Evolutionary conservation across 2,113 vertebrate species (phyloP).

Genomic region (Eonycteris spelaea): DNA sequence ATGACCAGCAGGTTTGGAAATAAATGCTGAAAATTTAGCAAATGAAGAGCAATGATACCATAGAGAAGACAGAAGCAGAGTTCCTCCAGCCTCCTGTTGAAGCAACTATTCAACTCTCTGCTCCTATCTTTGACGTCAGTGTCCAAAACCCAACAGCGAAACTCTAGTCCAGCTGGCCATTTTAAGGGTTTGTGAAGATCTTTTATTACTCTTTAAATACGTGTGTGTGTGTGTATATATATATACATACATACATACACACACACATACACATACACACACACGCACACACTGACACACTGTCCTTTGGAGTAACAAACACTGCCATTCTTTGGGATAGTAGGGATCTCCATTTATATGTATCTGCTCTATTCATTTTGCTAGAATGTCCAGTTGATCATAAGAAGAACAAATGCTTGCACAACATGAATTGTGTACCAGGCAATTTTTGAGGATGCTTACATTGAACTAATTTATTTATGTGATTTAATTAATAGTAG

Average conservation of each 20-base stretch:
- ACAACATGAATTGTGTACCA: neutral
- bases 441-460: neutral
- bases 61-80: neutral
- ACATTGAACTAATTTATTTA: neutral
- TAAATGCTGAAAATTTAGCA: neutral
- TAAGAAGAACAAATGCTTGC: neutral
- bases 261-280: no score
- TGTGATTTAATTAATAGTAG: neutral
- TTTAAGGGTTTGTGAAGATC: neutral
- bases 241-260: no score
- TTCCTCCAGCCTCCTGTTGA: neutral
- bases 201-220: neutral
- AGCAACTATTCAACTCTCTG: neutral
- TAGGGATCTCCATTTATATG: neutral
- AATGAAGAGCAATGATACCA: neutral
- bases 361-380: neutral
- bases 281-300: neutral
- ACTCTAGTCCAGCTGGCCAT: neutral
- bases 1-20: neutral
- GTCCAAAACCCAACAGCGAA: neutral
- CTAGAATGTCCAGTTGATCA: neutral
- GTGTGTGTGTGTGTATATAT: no score
- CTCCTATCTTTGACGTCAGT: neutral
- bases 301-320: neutral
- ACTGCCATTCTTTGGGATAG: neutral